Evolutionary conservation across 2,113 vertebrate species (phyloP), one percentile per base, ranked within the genome.

Genomic region (Panurus biarmicus): DNA sequence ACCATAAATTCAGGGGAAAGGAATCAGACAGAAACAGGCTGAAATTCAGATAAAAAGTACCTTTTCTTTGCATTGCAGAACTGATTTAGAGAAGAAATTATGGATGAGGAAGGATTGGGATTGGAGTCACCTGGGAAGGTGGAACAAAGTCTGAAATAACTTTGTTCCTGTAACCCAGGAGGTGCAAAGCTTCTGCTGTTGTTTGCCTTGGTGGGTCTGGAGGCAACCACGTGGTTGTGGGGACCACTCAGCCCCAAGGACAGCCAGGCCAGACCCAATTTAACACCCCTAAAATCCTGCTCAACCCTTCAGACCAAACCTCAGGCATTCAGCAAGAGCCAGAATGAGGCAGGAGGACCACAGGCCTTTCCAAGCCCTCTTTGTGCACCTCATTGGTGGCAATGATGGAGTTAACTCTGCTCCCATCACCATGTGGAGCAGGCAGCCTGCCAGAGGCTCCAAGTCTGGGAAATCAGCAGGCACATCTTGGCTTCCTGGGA

Each of bases 401-500:
- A 57, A 0, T 9, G 76, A 86, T 12, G 72, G 95, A 74, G 92
- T 95, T 95, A 93, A 90, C 33, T 9, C 4, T 19, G 33, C 67
- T 92, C 47, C 90, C 60, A 51, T 47, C 58, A 62, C 86, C 85
- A 47, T 12, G 90, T n/a, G 42, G 75, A 92, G 75, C 29, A 28
- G 88, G 90, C 82, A 85, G 54, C 72, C 69, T 54, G 95, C 95
- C 85, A 94, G 94, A 47, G 85, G 78, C 92, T 88, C 21, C 24
- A 44, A 80, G 76, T 47, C 88, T 95, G 88, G 90, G 87, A 62
- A 90, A 86, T 54, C 85, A 96, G 88, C 85, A 88, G 85, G 79
- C 79, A 70, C 72, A 83, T 92, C 94, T 77, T n/a, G 38, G 94
- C 88, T 96, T 51, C 12, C 75, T 90, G 85, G 88, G 92, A 92